phyloP scores from a whole-genome alignment of 1,140 invertebrate genomes.

The Drusus annulatus region DNA sequence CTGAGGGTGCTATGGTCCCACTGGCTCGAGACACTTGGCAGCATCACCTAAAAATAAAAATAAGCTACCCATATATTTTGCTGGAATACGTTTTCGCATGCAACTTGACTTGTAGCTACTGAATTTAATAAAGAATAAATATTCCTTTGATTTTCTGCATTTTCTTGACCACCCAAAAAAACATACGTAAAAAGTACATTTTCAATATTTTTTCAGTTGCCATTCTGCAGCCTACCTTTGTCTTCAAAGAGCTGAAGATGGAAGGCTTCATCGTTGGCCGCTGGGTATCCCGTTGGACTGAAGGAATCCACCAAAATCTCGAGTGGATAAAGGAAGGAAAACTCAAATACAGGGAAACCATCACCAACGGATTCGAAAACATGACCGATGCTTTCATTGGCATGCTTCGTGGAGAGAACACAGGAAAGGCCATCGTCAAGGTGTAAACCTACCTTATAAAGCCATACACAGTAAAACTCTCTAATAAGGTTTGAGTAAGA shows the following conservation, averaged over 20 bases:
- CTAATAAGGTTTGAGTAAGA: neutral
- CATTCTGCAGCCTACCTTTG: conserved; percentile 70
- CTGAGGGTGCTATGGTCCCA: too few relatives aligned
- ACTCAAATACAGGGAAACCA: conserved; percentile 60
- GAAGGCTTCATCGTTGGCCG: conserved; percentile 75
- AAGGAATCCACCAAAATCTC: conserved; percentile 74
- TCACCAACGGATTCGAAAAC: conserved; percentile 77
- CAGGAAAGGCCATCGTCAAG: conserved; percentile 77
- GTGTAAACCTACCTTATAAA: conserved; percentile 54
- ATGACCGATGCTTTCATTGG: conserved; percentile 77
- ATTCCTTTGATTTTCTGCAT: too few relatives aligned
- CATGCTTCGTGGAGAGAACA: conserved; percentile 60
- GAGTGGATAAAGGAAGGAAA: conserved; percentile 74
- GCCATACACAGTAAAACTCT: neutral
- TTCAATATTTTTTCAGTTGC: conserved; percentile 61
- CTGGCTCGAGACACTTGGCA: too few relatives aligned
- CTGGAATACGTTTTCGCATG: too few relatives aligned
- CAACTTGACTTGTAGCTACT: too few relatives aligned
- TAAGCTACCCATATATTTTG: too few relatives aligned
- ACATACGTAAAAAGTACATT: neutral
- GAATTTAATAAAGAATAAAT: too few relatives aligned
- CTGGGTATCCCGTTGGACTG: conserved; percentile 69
- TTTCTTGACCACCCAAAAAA: too few relatives aligned
- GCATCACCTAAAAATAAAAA: too few relatives aligned
- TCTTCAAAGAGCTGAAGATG: conserved; percentile 73